These are phyloP conservation scores for Laticauda laticaudata DNA, from an alignment of 2,113 vertebrate species.

Conservation along the genomic window DNA sequence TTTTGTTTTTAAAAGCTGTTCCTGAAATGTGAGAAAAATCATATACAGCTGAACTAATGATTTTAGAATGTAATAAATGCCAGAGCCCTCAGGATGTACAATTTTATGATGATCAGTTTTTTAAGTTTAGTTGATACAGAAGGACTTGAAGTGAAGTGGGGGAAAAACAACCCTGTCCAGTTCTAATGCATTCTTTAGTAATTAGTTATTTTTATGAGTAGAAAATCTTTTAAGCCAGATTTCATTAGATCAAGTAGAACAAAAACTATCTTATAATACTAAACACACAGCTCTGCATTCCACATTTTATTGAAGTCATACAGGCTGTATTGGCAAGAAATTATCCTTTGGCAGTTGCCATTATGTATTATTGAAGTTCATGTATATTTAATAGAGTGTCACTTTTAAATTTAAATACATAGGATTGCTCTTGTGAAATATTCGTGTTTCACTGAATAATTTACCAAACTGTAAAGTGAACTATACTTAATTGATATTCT, in stretches of 20 bases:
- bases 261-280: slow-evolving; percentile 42
- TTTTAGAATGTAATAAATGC: slow-evolving; percentile 41
- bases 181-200: slow-evolving; percentile 37
- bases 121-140: neutral
- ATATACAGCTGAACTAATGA: slow-evolving; percentile 39
- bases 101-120: neutral
- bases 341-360: slow-evolving; percentile 28
- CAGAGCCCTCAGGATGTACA: slow-evolving; percentile 25
- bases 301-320: slow-evolving; percentile 55
- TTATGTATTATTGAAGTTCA: slow-evolving; percentile 43
- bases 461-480: neutral
- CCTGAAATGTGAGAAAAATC: slow-evolving; percentile 41
- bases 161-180: slow-evolving; percentile 16
- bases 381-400: slow-evolving; percentile 22
- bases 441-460: slow-evolving; percentile 16
- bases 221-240: slow-evolving; percentile 43
- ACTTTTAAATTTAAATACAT: slow-evolving; percentile 29
- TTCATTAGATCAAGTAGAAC: slow-evolving; percentile 41
- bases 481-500: slow-evolving; percentile 21
- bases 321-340: slow-evolving; percentile 36
- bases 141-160: neutral
- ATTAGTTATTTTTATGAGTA: slow-evolving; percentile 42
- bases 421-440: neutral
- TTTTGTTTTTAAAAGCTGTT: slow-evolving; percentile 50
- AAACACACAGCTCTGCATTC: slow-evolving; percentile 48